Evolutionary conservation across 2,113 vertebrate species (phyloP).

Genomic region (Lathamus discolor): DNA sequence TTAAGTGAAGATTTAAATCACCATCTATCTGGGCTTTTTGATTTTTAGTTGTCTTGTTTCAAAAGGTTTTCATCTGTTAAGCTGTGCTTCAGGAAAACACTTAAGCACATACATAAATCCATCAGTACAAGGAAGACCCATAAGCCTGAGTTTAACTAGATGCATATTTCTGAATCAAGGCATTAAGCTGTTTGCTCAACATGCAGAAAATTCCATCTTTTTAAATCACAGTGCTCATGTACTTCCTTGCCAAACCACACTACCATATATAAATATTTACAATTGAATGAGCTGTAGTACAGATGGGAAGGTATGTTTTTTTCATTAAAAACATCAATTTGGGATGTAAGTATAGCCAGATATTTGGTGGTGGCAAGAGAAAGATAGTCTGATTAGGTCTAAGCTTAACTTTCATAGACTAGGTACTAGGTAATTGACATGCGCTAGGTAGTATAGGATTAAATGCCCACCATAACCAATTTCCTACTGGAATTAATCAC

Average conservation of each 20-base stretch:
- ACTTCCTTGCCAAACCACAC: neutral
- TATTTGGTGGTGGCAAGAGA: neutral
- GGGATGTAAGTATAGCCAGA: neutral
- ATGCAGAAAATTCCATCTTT: slow-evolving; percentile 13
- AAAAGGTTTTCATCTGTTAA: slow-evolving; percentile 40
- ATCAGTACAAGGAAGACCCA: neutral
- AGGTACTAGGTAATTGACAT: neutral
- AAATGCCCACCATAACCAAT: neutral
- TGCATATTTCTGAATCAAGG: slow-evolving; percentile 24
- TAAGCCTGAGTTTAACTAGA: slow-evolving; percentile 40
- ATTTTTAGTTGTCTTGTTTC: slow-evolving; percentile 8
- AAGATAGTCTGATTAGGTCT: neutral
- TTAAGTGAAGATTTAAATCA: slow-evolving; percentile 19
- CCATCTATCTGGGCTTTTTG: neutral
- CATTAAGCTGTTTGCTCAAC: slow-evolving; percentile 27
- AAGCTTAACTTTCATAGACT: neutral
- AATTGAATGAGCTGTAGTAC: neutral
- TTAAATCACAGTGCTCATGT: neutral
- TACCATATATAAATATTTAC: neutral
- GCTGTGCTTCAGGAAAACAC: slow-evolving; percentile 33
- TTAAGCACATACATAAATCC: slow-evolving; percentile 31
- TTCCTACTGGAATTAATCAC: neutral
- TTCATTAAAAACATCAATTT: neutral
- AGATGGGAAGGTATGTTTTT: neutral
- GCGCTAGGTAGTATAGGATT: neutral